Conservation (phyloP, 2,113 vertebrate genomes). For the Odobenus rosmarus region DNA sequence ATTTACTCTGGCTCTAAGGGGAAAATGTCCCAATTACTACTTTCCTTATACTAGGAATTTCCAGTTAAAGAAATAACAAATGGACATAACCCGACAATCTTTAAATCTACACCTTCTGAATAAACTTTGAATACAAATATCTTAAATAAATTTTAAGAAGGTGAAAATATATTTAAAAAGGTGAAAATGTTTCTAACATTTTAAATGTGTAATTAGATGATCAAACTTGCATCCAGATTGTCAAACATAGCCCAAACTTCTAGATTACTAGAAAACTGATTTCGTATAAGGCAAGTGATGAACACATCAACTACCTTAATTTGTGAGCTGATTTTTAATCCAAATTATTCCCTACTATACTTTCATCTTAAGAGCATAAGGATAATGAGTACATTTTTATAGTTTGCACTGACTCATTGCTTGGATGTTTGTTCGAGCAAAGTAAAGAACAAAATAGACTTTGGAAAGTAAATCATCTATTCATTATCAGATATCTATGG, state of each 20-base stretch:
- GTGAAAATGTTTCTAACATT: not conserved
- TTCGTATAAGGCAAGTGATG: not conserved
- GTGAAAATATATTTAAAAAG: not conserved
- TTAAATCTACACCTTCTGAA: not conserved
- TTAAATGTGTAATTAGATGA: constrained; percentile 7
- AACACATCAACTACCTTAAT: not conserved
- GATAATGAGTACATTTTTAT: not conserved
- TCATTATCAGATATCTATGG: not conserved
- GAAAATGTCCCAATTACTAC: not conserved
- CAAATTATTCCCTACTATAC: not conserved
- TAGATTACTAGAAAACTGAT: not conserved
- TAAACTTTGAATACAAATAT: not conserved
- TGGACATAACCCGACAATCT: not conserved
- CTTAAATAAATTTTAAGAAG: not conserved
- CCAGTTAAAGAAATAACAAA: not conserved
- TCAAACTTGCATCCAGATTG: not conserved
- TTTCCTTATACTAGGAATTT: not conserved
- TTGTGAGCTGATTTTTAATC: not conserved
- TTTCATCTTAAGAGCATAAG: not conserved
- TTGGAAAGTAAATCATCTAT: not conserved
- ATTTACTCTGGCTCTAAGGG: not conserved
- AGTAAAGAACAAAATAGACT: not conserved
- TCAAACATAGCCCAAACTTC: not conserved
- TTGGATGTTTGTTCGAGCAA: not conserved
- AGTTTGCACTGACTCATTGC: not conserved